Conservation (phyloP, 2,888 invertebrate species). For the Coleophora deauratella region DNA sequence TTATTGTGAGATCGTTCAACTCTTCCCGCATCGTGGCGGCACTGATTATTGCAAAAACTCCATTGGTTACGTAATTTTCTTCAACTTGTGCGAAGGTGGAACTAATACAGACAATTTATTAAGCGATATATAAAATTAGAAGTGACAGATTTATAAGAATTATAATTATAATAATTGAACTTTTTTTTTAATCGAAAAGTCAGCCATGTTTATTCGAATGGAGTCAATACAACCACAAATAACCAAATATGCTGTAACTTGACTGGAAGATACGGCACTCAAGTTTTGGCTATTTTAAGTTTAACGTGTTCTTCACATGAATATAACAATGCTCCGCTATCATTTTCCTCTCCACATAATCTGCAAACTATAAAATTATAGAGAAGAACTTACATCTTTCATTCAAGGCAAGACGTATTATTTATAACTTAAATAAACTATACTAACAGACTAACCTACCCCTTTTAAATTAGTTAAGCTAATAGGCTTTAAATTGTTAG, state of each 20-base stretch:
- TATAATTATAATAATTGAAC: too few relatives aligned
- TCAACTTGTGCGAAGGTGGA: slow-evolving; percentile 1
- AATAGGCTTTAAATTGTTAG: too few relatives aligned
- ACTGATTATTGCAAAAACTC: slow-evolving; percentile 29
- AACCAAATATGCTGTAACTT: slow-evolving; percentile 71
- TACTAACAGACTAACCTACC: too few relatives aligned
- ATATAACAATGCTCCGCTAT: slow-evolving; percentile 79
- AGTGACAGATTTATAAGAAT: too few relatives aligned
- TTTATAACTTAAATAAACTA: too few relatives aligned
- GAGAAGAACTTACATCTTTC: slow-evolving; percentile 69
- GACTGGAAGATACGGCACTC: slow-evolving; percentile 80
- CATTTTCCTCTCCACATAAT: slow-evolving; percentile 83
- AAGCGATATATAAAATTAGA: too few relatives aligned
- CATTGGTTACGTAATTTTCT: too few relatives aligned
- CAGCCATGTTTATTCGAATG: slow-evolving; percentile 50
- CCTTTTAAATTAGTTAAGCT: too few relatives aligned
- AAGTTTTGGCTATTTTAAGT: slow-evolving; percentile 76
- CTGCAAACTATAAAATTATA: slow-evolving; percentile 82
- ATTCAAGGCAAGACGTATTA: slow-evolving; percentile 18
- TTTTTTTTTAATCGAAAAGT: slow-evolving; percentile 21
- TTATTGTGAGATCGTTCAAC: slow-evolving; percentile 22
- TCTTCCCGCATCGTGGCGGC: slow-evolving; percentile 20
- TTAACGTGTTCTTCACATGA: slow-evolving; percentile 64
- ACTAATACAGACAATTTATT: too few relatives aligned
- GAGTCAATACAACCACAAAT: slow-evolving; percentile 66